Base-by-base conservation (phyloP, 2,113 vertebrate species). In the Podilymbus podiceps region DNA sequence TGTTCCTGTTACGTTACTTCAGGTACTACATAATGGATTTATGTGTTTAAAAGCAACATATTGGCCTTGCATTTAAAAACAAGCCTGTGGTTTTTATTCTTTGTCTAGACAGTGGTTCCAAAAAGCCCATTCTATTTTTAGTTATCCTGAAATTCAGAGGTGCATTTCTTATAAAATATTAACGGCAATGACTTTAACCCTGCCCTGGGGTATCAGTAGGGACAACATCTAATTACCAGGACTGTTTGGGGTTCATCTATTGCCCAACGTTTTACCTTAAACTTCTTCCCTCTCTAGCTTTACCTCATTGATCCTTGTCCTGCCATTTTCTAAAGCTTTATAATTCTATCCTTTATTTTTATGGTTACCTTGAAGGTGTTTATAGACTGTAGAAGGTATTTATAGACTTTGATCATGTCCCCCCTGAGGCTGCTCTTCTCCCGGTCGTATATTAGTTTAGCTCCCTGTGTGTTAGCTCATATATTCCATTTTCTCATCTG, bases 281-380 rank as follows among this genome's bases (percentile, higher is more conserved):
- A 44, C 21, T 67, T 92, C 53, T 63, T 82, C 11, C 38, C 60
- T 84, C n/a, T 74, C 60, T 81, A 77, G 20, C 59, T 93, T 88
- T 89, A 80, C 59, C 59, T 74, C 83, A 92, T 86, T 93, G 90
- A 94, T 95, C 68, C 47, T 88, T 59, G 59, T 88, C 88, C 75
- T 90, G 52, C 33, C 79, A 88, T 82, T 55, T 94, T 94, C 72
- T 74, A 71, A 67, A 8, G 52, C 47, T 86, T 91, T 95, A 94
- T 86, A 95, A 90, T 94, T 95, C 93, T 55, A 85, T 95, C 63
- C n/a, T 81, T 93, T 92, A 95, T 93, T 95, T 97, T 95, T 96
- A 97, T 94, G 81, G 87, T 89, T 95, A 88, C 92, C 88, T 95
- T 91, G 92, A 80, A 97, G 69, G 85, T 92, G 92, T 93, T 96